Base-by-base conservation (phyloP, 1,140 invertebrate genomes). In the Coelopa frigida region DNA sequence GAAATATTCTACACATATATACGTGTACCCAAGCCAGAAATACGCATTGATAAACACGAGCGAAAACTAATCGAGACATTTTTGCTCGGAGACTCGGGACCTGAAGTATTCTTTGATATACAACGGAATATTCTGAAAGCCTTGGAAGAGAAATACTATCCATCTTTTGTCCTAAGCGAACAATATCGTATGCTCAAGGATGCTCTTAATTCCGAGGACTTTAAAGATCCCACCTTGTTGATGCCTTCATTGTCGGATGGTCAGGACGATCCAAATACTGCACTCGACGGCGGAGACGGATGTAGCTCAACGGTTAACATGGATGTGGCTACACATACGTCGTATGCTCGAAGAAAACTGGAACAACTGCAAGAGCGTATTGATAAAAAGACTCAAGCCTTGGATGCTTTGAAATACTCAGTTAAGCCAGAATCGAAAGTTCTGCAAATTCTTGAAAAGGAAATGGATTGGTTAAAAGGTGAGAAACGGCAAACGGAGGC, bases 1-100 rank as follows among this genome's bases (percentile, higher is more conserved):
- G 88, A 92, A 63, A 89, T 93, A 52, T 93, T 89, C 71, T 89
- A 92, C 56, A 89, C 86, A 11, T 92, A 87, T 56, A 85, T 93
- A 47, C 75, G 82, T 48, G 84, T 83, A 36, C 81, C 84, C 5
- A 83, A 79, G 45, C 82, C 83, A 2, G 83, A 85, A 61, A 83
- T 89, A 46, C 86, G 87, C 73, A 59, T 67, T 15, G 65, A 68
- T 27, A 64, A 61, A 50, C 56, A 59, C 39, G 66, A 67, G 3
- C 75, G 84, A 35, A 89, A 89, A 62, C 77, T 82, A 46, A 93
- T 94, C 78, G 89, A 94, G 62, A 78, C 81, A 20, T 94, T 93
- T 71, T 72, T 94, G 41, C 65, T 90, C 33, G 89, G 89, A 24
- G 86, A 84, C 59, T 53, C 65, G 2, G 89, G 89, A 4, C 89